Percentiles rank a stretch among this genome's conserved stretches.
These are phyloP conservation scores for Archegozetes longisetosus DNA, from an alignment of 1,140 invertebrate genomes.

Conservation along the genomic window DNA sequence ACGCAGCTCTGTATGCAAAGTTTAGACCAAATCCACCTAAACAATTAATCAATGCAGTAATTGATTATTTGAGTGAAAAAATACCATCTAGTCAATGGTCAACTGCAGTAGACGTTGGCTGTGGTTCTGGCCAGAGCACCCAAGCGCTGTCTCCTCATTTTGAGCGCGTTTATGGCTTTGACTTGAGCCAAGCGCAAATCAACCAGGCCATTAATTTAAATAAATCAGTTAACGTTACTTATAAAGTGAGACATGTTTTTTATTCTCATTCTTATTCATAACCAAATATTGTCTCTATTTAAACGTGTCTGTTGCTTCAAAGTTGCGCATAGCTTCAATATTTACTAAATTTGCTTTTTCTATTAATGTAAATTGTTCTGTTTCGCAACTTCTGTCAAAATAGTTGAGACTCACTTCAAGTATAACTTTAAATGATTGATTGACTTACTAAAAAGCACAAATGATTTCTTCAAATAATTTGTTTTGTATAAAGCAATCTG, in stretches of 20 bases:
- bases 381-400: no score
- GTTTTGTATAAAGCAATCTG: no score
- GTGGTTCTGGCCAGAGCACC: constrained; percentile 34
- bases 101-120: constrained; percentile 13
- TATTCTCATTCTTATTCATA: no score
- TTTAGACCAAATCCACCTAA: not conserved
- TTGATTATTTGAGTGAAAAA: not conserved
- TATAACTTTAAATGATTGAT: no score
- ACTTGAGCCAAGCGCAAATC: constrained; percentile 28
- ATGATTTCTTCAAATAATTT: no score
- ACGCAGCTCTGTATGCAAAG: not conserved
- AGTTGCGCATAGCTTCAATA: no score
- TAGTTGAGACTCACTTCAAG: no score
- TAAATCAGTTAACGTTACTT: not conserved
- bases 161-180: constrained; percentile 29
- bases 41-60: not conserved
- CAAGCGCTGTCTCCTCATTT: constrained; percentile 28
- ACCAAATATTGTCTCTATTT: no score
- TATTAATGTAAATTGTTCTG: no score
- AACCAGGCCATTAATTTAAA: constrained; percentile 23
- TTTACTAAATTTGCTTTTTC: no score
- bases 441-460: no score
- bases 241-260: not conserved
- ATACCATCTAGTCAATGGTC: constrained; percentile 7
- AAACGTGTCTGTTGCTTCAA: no score